Conservation (phyloP, 1,140 invertebrate species). For the Drosophila chauvacae region DNA sequence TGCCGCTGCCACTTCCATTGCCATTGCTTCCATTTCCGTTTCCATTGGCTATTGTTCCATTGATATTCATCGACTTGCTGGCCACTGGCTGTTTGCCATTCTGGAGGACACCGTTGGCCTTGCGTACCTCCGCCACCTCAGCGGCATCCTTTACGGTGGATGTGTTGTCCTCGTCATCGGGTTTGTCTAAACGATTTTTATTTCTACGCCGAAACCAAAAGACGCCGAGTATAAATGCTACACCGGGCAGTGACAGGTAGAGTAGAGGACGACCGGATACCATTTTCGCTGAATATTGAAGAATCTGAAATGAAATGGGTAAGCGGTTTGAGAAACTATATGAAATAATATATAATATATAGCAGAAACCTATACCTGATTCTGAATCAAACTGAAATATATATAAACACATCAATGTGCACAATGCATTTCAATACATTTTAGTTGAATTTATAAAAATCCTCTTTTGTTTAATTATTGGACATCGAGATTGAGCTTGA, state of each 20-base stretch:
- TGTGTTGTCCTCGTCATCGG: constrained; percentile 63
- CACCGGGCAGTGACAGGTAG: constrained; percentile 84
- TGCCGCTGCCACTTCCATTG: constrained; percentile 18
- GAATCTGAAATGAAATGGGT: constrained; percentile 28
- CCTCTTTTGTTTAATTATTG: not conserved
- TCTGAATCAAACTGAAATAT: too few species aligned
- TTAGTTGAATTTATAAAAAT: not conserved
- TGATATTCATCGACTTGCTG: constrained; percentile 71
- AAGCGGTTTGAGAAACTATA: not conserved
- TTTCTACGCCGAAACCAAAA: constrained; percentile 84
- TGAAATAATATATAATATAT: too few species aligned
- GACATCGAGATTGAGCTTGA: not conserved
- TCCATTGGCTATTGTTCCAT: constrained; percentile 41
- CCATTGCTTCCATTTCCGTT: constrained; percentile 16
- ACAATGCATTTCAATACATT: not conserved
- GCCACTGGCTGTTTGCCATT: constrained; percentile 58
- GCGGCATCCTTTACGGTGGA: constrained; percentile 23
- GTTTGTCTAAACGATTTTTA: constrained; percentile 81
- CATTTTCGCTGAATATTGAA: constrained; percentile 84
- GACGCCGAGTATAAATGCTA: constrained; percentile 83
- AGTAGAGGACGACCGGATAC: constrained; percentile 84
- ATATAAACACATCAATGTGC: too few species aligned
- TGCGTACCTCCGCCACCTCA: constrained; percentile 28
- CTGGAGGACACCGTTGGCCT: constrained; percentile 50
- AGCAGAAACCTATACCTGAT: too few species aligned